Conservation (phyloP, 2,888 invertebrate species). For the Pandemis heparana region DNA sequence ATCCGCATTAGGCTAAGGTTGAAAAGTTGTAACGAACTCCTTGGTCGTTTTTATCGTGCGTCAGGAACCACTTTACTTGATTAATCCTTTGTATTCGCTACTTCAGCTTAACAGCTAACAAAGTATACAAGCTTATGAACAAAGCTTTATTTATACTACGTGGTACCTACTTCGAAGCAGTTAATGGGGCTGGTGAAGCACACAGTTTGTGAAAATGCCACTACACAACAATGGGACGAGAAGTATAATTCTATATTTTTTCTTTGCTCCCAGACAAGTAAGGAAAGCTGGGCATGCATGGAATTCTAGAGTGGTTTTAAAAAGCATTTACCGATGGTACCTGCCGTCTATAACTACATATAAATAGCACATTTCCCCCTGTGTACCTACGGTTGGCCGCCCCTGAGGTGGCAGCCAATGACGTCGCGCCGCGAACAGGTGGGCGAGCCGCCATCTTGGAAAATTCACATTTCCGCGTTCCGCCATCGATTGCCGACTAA, state of each 20-base stretch:
- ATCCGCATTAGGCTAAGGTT: not conserved
- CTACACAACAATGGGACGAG: no score
- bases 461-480: not conserved
- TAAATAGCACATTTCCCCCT: not conserved
- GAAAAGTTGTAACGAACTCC: not conserved
- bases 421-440: not conserved
- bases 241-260: no score
- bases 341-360: not conserved
- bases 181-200: no score
- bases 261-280: no score
- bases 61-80: not conserved
- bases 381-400: not conserved
- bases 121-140: not conserved
- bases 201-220: no score
- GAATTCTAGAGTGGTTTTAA: no score
- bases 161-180: no score
- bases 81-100: not conserved
- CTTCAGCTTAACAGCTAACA: not conserved
- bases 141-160: no score
- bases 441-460: slow-evolving; percentile 12
- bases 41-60: not conserved
- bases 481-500: not conserved
- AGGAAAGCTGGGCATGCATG: no score
- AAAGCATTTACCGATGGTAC: not conserved
- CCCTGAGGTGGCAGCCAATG: slow-evolving; percentile 9